Evolutionary conservation across 2,888 invertebrate genomes (phyloP).

Genomic region (Agrilus cyanescens): DNA sequence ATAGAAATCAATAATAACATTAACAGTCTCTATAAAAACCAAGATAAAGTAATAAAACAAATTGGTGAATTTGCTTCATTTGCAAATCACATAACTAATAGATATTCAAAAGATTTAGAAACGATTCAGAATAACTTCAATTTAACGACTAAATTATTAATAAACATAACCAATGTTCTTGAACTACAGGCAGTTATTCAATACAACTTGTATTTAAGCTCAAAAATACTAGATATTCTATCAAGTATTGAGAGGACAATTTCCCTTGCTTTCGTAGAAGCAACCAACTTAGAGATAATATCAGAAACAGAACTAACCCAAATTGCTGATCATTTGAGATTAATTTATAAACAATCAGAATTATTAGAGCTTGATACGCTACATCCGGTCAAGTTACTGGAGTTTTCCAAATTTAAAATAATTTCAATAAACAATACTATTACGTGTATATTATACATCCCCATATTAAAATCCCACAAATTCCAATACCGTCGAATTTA

Average conservation of each 20-base stretch:
- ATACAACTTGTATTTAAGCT: constrained; percentile 7
- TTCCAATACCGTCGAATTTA: constrained; percentile 7
- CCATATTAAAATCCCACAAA: constrained; percentile 8
- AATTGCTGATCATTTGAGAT: constrained; percentile 9
- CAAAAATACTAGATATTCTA: constrained; percentile 5
- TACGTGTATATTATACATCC: constrained; percentile 11
- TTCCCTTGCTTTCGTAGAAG: constrained; percentile 8
- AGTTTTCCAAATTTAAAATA: constrained; percentile 9
- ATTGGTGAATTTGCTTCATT: constrained; percentile 10
- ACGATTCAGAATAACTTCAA: constrained; percentile 4
- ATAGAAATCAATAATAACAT: constrained; percentile 10
- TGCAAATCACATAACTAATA: constrained; percentile 11
- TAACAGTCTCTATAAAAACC: constrained; percentile 6
- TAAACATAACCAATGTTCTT: constrained; percentile 3
- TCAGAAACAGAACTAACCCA: constrained; percentile 7
- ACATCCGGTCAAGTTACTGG: constrained; percentile 9
- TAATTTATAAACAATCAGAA: constrained; percentile 10
- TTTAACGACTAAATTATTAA: constrained; percentile 1
- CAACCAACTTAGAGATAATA: constrained; percentile 11
- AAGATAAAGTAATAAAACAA: constrained; percentile 10
- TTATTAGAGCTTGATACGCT: constrained; percentile 7
- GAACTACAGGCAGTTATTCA: constrained; percentile 5
- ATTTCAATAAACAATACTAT: constrained; percentile 4
- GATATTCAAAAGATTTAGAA: constrained; percentile 8
- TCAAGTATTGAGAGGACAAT: constrained; percentile 11